A percentile compares a stretch with the other conserved stretches of the same genome.
Evolutionary conservation across 92 coral and sea anemone species (phyloP).

Genomic region (Parazoanthus atlanticus): DNA sequence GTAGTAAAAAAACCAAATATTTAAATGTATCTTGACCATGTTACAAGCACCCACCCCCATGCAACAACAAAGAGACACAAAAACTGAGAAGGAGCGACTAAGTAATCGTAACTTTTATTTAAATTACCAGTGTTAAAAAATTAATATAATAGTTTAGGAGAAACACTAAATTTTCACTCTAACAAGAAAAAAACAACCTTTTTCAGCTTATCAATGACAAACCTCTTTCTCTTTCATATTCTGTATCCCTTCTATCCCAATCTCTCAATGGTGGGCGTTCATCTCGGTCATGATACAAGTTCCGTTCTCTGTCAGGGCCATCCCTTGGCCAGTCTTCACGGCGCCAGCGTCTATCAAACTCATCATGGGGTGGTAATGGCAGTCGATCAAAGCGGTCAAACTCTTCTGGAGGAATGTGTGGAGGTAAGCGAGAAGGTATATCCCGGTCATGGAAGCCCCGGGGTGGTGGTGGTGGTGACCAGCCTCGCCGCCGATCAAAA

Average conservation of each 20-base stretch:
- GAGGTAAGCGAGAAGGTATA: neutral
- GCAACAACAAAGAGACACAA: too few relatives aligned
- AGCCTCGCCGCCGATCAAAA: constrained; percentile 21
- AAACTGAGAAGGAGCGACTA: too few relatives aligned
- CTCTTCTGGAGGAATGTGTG: constrained; percentile 56
- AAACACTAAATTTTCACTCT: too few relatives aligned
- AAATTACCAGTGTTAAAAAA: too few relatives aligned
- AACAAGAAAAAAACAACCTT: too few relatives aligned
- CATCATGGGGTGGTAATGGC: constrained; percentile 59
- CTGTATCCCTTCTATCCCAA: constrained; percentile 69
- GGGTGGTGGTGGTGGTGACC: constrained; percentile 40
- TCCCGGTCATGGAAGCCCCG: constrained; percentile 23
- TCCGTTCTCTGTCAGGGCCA: constrained; percentile 56
- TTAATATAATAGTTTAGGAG: too few relatives aligned
- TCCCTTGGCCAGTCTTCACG: constrained; percentile 59
- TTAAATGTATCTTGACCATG: too few relatives aligned
- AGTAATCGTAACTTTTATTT: too few relatives aligned
- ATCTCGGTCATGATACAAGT: constrained; percentile 39
- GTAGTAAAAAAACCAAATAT: too few relatives aligned
- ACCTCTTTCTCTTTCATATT: constrained; percentile 48
- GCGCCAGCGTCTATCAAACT: constrained; percentile 47
- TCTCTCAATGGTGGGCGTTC: constrained; percentile 47
- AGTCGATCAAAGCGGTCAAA: constrained; percentile 72
- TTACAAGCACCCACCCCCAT: too few relatives aligned
- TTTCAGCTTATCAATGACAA: neutral